Evolutionary conservation across 2,113 vertebrate species (phyloP).

Genomic region (Myrmecophaga tridactyla): DNA sequence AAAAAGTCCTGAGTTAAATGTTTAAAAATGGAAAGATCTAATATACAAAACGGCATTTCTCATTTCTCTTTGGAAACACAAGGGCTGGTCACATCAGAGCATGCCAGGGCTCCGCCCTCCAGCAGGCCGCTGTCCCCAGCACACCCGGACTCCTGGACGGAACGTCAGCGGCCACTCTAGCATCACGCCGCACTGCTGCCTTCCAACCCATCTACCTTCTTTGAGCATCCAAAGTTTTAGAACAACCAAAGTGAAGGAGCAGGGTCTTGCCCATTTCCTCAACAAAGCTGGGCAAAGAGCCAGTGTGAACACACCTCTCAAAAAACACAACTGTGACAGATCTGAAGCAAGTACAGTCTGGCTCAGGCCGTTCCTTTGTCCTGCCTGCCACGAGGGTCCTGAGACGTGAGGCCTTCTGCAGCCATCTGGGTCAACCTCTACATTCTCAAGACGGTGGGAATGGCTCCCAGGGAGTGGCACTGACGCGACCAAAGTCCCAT

Average conservation of each 20-base stretch:
- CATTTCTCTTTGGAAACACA: not conserved
- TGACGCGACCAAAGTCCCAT: not conserved
- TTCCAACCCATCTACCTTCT: not conserved
- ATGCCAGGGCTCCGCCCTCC: fast-evolving
- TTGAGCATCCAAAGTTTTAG: not conserved
- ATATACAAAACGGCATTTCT: not conserved
- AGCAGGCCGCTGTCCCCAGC: not conserved
- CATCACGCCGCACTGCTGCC: fast-evolving
- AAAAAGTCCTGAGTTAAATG: not conserved
- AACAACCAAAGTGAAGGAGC: not conserved
- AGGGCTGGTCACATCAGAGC: not conserved
- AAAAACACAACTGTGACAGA: not conserved
- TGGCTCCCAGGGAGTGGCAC: not conserved
- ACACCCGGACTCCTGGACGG: not conserved
- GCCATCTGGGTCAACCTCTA: not conserved
- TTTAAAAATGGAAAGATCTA: not conserved
- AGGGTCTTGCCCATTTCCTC: not conserved
- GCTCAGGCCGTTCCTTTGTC: not conserved
- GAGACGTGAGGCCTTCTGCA: not conserved
- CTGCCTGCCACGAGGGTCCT: not conserved
- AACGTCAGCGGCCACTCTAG: fast-evolving
- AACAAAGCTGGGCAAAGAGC: not conserved
- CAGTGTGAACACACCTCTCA: not conserved
- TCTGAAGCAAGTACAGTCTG: not conserved
- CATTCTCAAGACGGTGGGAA: not conserved